Percentiles rank a stretch among this genome's conserved stretches.
Conservation (phyloP, 2,113 vertebrate genomes). For the Miniopterus natalensis region DNA sequence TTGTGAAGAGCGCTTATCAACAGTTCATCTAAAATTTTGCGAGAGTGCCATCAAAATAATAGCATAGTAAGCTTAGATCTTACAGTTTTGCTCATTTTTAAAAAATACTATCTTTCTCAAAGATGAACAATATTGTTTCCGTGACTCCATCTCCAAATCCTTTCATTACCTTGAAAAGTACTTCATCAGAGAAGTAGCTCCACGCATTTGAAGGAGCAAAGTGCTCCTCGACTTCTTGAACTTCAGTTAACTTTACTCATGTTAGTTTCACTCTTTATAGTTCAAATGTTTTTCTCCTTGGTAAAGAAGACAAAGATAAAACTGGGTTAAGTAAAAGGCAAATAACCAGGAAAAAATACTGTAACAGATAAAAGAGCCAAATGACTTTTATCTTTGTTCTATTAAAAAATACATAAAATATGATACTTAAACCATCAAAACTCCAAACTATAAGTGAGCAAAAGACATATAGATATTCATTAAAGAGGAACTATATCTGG, state of each 20-base stretch:
- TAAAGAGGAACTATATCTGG: background rate
- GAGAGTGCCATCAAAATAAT: background rate
- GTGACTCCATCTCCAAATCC: background rate
- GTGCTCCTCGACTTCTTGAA: background rate
- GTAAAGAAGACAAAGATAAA: conserved; percentile 16
- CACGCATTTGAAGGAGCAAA: background rate
- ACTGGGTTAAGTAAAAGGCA: background rate
- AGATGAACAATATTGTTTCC: background rate
- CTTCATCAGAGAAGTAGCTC: background rate
- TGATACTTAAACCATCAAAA: conserved; percentile 13
- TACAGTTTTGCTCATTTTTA: background rate
- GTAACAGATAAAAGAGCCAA: conserved; percentile 42
- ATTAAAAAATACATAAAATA: conserved; percentile 40
- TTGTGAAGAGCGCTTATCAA: background rate
- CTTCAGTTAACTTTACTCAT: background rate
- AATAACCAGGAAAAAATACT: background rate
- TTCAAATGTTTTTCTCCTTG: conserved; percentile 22
- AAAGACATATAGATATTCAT: background rate
- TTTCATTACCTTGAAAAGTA: conserved; percentile 29
- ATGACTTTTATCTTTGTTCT: conserved; percentile 29
- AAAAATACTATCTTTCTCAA: background rate
- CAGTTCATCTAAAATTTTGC: conserved; percentile 19
- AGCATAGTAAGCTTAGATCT: background rate
- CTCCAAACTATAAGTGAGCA: background rate
- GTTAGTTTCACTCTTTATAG: background rate